Conservation (phyloP, 37 sponge, comb jelly and placozoan species). For the Halichondria panicea region DNA sequence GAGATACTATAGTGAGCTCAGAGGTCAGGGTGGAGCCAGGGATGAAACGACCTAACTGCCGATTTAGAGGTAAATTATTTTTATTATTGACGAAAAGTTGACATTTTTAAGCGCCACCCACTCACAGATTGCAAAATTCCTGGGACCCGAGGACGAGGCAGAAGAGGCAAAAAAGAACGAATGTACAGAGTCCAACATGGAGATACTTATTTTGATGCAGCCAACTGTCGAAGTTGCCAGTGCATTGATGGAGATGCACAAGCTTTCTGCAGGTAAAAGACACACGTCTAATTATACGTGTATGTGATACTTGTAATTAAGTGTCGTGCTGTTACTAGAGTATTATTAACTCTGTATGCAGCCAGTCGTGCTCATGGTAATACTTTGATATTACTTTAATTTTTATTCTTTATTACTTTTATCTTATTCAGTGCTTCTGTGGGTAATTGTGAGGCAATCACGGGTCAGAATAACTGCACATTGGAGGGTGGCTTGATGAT, state of each 20-base stretch:
- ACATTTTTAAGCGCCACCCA: not conserved
- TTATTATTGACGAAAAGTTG: too few species aligned
- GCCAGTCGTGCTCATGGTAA: too few species aligned
- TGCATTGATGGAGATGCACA: conserved; percentile 16
- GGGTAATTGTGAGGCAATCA: not conserved
- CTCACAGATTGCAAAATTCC: not conserved
- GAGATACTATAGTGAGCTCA: not conserved
- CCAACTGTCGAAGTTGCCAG: conserved; percentile 33
- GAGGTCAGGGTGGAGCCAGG: not conserved
- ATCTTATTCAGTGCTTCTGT: not conserved
- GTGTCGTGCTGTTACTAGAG: too few species aligned
- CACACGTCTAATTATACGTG: too few species aligned
- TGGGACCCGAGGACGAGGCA: not conserved
- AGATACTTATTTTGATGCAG: conserved; percentile 25
- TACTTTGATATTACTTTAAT: too few species aligned
- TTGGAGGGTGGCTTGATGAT: conserved; percentile 4
- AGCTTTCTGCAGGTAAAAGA: conserved; percentile 11
- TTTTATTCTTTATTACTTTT: too few species aligned
- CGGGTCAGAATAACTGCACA: not conserved
- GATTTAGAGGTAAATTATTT: not conserved
- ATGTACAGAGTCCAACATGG: conserved; percentile 1
- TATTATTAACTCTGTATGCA: too few species aligned
- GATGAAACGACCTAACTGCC: not conserved
- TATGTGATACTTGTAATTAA: too few species aligned
- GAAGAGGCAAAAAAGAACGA: not conserved